Evolutionary conservation across 1,140 invertebrate species (phyloP).

Genomic region (Macrostomum lignano): DNA sequence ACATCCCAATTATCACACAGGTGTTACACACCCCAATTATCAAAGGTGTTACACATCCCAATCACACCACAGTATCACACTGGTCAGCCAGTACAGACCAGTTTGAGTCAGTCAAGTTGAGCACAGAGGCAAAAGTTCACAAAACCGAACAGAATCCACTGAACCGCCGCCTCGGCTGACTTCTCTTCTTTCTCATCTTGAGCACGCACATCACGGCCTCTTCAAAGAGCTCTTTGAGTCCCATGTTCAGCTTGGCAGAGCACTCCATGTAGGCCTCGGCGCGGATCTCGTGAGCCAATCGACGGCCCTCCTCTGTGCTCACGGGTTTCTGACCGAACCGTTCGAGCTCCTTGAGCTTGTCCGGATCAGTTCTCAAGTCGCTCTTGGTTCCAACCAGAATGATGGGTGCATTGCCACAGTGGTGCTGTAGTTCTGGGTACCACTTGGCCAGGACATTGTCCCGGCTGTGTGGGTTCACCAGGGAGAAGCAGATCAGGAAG

Average conservation of each 20-base stretch:
- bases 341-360: too few relatives aligned
- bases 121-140: too few relatives aligned
- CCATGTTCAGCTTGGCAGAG: conserved; percentile 3
- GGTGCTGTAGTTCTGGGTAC: conserved; percentile 23
- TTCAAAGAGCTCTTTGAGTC: conserved; percentile 1
- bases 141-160: too few relatives aligned
- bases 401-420: conserved; percentile 30
- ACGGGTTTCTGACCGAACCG: conserved; percentile 5
- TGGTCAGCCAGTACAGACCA: too few relatives aligned
- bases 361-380: too few relatives aligned
- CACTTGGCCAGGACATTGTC: conserved; percentile 10
- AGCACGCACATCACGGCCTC: neutral
- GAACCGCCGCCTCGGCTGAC: too few relatives aligned
- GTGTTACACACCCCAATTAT: too few relatives aligned
- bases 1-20: too few relatives aligned
- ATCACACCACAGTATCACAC: too few relatives aligned
- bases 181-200: too few relatives aligned
- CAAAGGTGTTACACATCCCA: too few relatives aligned
- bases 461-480: conserved; percentile 6
- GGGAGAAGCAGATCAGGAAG: conserved; percentile 6
- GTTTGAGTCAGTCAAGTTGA: too few relatives aligned
- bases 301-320: neutral
- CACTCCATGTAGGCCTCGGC: conserved; percentile 3
- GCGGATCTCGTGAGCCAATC: neutral
- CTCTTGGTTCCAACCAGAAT: conserved; percentile 33